Conservation (phyloP, 2,113 vertebrate species). For the Mesoclemmys tuberculata region DNA sequence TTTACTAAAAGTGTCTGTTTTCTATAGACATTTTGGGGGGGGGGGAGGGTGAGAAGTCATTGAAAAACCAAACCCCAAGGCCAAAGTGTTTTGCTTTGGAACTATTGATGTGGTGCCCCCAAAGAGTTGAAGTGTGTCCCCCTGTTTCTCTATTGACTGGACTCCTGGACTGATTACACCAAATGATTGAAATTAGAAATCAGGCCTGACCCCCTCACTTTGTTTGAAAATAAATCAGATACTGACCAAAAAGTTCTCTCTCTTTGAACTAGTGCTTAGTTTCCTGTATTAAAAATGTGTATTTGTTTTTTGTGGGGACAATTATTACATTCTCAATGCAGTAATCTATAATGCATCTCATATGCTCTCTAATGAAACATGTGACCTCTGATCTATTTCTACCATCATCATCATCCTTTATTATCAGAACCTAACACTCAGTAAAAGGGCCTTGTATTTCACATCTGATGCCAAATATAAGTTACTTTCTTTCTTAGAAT, state of each 20-base stretch:
- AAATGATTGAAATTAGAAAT: conserved; percentile 30
- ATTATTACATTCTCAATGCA: background rate
- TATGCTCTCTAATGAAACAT: background rate
- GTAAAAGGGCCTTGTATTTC: background rate
- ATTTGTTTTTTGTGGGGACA: background rate
- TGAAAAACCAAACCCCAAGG: background rate
- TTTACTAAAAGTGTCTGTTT: background rate
- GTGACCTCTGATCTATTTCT: background rate
- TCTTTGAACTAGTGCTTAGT: background rate
- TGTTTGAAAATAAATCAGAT: conserved; percentile 47
- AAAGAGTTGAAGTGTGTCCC: background rate
- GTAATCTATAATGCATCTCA: conserved; percentile 22
- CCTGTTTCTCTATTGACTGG: background rate
- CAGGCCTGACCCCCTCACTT: conserved; percentile 35
- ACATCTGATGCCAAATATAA: background rate
- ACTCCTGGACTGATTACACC: background rate
- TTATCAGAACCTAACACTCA: background rate
- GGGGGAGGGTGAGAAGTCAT: too few relatives aligned
- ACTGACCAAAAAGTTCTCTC: background rate
- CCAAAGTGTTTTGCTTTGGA: background rate
- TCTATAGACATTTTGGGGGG: background rate
- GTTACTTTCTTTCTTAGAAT: background rate
- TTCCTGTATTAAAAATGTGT: background rate
- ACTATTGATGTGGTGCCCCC: background rate
- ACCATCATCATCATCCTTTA: background rate